Conservation (phyloP, 2,113 vertebrate genomes). For the Dissostichus mawsoni region DNA sequence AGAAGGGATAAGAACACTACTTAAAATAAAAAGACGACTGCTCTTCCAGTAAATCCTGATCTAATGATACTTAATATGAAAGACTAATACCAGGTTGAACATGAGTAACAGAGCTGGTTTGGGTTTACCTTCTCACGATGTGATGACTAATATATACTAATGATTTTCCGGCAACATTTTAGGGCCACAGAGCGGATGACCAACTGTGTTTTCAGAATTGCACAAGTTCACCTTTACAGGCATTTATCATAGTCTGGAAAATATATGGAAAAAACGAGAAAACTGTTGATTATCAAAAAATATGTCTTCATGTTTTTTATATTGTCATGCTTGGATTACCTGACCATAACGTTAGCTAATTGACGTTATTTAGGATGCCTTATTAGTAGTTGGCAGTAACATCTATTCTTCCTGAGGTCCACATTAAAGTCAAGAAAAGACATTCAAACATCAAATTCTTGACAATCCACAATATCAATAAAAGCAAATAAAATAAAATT, state of each 20-base stretch:
- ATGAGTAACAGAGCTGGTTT: conserved; percentile 45
- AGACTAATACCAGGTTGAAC: conserved; percentile 16
- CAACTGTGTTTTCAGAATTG: conserved; percentile 26
- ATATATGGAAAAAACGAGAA: not conserved
- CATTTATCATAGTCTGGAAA: not conserved
- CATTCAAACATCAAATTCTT: too few relatives aligned
- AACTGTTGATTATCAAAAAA: not conserved
- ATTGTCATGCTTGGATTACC: conserved; percentile 25
- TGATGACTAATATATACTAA: conserved; percentile 50
- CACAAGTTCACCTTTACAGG: conserved; percentile 6
- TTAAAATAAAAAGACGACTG: conserved; percentile 26
- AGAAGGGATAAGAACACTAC: conserved; percentile 25
- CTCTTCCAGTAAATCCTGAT: conserved; percentile 41
- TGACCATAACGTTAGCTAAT: not conserved
- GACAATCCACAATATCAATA: too few relatives aligned
- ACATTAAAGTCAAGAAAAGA: too few relatives aligned
- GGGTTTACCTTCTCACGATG: conserved; percentile 9
- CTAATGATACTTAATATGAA: conserved; percentile 28
- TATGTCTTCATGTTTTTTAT: not conserved
- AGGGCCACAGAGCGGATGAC: conserved; percentile 16
- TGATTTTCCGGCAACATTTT: conserved; percentile 28
- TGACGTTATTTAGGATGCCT: too few relatives aligned
- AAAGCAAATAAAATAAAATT: too few relatives aligned
- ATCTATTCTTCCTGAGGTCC: too few relatives aligned
- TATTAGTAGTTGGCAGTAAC: too few relatives aligned